A percentile compares a stretch with the other conserved stretches of the same genome.
phyloP scores from a whole-genome alignment of 2,888 invertebrate genomes.

The Caenorhabditis macrosperma region DNA sequence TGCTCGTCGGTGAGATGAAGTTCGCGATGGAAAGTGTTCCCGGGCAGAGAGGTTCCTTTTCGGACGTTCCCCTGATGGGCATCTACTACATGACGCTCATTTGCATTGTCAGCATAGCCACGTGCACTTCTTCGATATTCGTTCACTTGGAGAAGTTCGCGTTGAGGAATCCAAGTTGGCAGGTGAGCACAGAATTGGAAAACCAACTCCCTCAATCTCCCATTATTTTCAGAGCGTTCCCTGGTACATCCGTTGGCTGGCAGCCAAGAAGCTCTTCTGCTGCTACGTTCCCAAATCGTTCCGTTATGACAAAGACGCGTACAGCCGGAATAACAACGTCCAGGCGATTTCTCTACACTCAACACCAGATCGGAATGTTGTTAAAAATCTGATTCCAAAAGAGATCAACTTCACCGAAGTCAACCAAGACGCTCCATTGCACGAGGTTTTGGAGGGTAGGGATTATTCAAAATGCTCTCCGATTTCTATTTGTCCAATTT shows the following conservation, averaged over 20 bases:
- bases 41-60: slow-evolving; percentile 81
- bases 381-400: slow-evolving; percentile 75
- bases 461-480: neutral
- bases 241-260: slow-evolving; percentile 74
- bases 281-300: slow-evolving; percentile 76
- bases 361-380: slow-evolving; percentile 70
- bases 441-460: slow-evolving; percentile 63
- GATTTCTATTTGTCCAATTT: neutral
- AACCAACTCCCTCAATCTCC: no score
- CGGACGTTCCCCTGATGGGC: slow-evolving; percentile 82
- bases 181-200: no score
- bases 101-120: slow-evolving; percentile 75
- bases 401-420: slow-evolving; percentile 78
- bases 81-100: slow-evolving; percentile 80
- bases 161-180: slow-evolving; percentile 74
- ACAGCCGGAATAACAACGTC: slow-evolving; percentile 71
- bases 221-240: slow-evolving; percentile 77
- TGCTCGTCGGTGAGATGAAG: slow-evolving; percentile 83
- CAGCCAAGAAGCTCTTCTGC: slow-evolving; percentile 77
- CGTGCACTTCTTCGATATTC: slow-evolving; percentile 77
- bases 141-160: slow-evolving; percentile 79
- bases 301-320: slow-evolving; percentile 68
- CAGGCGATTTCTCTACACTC: slow-evolving; percentile 71
- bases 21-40: slow-evolving; percentile 79
- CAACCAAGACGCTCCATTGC: slow-evolving; percentile 71